Percentiles rank a stretch among this genome's conserved stretches.
Conservation (phyloP, 2,888 invertebrate species). For the Dryococelus australis region DNA sequence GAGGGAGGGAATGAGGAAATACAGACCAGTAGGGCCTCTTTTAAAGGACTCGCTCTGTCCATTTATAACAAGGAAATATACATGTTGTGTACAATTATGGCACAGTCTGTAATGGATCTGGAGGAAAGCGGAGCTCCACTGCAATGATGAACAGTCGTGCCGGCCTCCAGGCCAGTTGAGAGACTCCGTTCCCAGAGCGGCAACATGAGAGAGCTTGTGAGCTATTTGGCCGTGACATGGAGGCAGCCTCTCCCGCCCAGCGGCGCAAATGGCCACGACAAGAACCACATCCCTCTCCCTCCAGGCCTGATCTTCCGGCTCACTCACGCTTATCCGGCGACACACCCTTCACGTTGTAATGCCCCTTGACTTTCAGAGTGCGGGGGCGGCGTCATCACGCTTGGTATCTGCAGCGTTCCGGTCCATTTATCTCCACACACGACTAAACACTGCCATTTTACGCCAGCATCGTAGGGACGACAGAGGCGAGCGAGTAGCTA, state of each 20-base stretch:
- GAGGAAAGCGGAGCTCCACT: too few relatives aligned
- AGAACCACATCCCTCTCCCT: background rate
- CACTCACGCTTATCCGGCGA: background rate
- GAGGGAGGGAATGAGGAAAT: too few relatives aligned
- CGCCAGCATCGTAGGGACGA: background rate
- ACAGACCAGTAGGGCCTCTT: too few relatives aligned
- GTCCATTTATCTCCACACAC: slow-evolving; percentile 7
- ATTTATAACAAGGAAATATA: too few relatives aligned
- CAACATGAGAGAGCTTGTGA: background rate
- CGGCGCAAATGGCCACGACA: background rate
- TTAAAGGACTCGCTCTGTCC: too few relatives aligned
- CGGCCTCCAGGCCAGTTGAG: too few relatives aligned
- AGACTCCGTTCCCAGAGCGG: background rate
- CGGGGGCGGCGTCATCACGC: background rate
- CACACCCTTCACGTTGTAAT: background rate
- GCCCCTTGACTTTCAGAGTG: background rate
- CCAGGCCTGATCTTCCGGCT: too few relatives aligned
- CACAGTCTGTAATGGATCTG: too few relatives aligned
- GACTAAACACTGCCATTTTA: background rate
- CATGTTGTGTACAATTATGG: too few relatives aligned
- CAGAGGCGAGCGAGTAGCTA: too few relatives aligned
- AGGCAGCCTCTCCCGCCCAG: background rate
- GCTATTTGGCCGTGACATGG: background rate
- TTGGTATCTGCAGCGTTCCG: slow-evolving; percentile 3
- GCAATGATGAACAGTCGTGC: background rate